Evolutionary conservation across 2,797 vertebrate genomes (phyloP).

Genomic region (Eidolon dupreanum): DNA sequence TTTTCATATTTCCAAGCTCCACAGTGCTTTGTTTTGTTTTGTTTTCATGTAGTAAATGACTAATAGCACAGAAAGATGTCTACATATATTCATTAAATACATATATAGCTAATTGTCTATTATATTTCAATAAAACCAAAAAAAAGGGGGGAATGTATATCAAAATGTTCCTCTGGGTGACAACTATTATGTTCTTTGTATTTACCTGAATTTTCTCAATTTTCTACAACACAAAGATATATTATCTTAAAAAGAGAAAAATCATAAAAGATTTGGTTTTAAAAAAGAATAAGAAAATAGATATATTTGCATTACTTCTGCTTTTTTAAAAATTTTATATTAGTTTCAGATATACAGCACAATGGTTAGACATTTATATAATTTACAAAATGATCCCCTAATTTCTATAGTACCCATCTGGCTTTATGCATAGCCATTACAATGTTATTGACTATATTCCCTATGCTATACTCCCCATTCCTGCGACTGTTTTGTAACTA

Average conservation of each 20-base stretch:
- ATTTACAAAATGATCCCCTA: too few species aligned
- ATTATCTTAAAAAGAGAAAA: slow-evolving; percentile 7
- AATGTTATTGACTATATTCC: too few species aligned
- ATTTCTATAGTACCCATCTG: too few species aligned
- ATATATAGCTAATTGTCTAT: not conserved
- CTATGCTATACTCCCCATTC: too few species aligned
- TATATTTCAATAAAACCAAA: too few species aligned
- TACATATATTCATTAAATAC: not conserved
- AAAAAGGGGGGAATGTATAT: not conserved
- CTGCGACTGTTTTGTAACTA: too few species aligned
- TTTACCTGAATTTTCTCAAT: not conserved
- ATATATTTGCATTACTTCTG: not conserved
- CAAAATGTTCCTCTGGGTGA: not conserved
- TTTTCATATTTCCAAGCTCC: not conserved
- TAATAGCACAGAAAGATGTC: not conserved
- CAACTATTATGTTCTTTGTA: not conserved
- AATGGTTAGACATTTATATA: too few species aligned
- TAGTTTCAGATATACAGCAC: too few species aligned
- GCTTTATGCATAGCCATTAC: too few species aligned
- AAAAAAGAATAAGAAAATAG: not conserved
- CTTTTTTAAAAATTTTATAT: not conserved
- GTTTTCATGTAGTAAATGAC: not conserved
- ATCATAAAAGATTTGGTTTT: not conserved
- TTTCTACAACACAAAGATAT: not conserved
- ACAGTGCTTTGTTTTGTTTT: too few species aligned